Percentiles rank a stretch among this genome's conserved stretches.
phyloP scores from a whole-genome alignment of 2,797 vertebrate species.

The Melanotaenia pygmaea region DNA sequence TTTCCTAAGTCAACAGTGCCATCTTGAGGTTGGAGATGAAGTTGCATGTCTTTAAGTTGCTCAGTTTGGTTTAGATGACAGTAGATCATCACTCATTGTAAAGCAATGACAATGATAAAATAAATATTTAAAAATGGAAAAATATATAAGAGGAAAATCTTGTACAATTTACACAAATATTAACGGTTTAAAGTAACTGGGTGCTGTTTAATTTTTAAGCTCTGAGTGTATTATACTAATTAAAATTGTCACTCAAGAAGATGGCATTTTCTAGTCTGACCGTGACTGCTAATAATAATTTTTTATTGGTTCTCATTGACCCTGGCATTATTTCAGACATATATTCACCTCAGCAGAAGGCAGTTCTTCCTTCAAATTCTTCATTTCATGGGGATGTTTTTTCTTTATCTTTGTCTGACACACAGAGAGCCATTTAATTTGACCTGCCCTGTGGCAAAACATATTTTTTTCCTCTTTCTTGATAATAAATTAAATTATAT shows the following conservation, averaged over 20 bases:
- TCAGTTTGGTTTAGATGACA: neutral
- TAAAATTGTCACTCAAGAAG: neutral
- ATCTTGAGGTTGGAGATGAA: constrained; percentile 50
- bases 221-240: neutral
- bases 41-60: constrained; percentile 20
- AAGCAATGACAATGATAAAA: neutral
- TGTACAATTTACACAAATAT: neutral
- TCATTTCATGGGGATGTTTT: neutral
- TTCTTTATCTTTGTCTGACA: neutral
- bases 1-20: constrained; percentile 70
- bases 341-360: too few relatives aligned
- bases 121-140: neutral
- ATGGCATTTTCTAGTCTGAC: neutral
- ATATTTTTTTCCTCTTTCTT: neutral
- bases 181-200: neutral
- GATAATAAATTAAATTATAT: neutral
- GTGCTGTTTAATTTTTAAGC: neutral
- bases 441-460: neutral
- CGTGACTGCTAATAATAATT: neutral
- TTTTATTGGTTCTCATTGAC: neutral
- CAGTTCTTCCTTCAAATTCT: too few relatives aligned
- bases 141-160: neutral
- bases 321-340: too few relatives aligned
- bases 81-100: neutral
- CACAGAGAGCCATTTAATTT: neutral